Base-by-base conservation (phyloP, 2,113 vertebrate genomes). In the Cyanoliseus patagonus region DNA sequence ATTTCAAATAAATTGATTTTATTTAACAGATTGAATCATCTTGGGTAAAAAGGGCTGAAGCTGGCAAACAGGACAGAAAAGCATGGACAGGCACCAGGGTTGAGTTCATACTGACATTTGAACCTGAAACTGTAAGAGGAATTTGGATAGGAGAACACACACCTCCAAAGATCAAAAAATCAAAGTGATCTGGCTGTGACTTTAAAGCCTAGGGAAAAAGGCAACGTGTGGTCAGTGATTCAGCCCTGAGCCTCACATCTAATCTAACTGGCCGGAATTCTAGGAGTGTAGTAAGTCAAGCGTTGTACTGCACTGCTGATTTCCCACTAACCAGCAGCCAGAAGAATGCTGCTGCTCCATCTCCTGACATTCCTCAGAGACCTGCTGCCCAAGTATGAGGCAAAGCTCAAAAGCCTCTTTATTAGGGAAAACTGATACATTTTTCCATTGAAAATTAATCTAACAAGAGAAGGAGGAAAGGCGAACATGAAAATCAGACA, bases 271-370 rank as follows among this genome's bases (percentile, higher is more conserved):
- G 37, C 55, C 68, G 80, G 76, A 68, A 53, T 73, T 44, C 73
- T 88, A 85, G 88, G 86, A 93, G 94, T 9, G 1, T 1, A 6
- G 39, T 2, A 33, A 72, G 63, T 75, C 82, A 83, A 8, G 20
- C 18, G 1, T 3, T 1, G 3, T 11, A 19, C 49, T 16, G 24
- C 1, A 20, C 70, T 53, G 68, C 79, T 62, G 86, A 28, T 91
- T 68, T 84, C 3, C 0, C 41, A 10, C 33, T 31, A 76, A 28
- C 67, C 8, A 1, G 42, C 23, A 15, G 92, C 66, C 78, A 85
- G 92, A 62, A 88, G 92, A 94, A 90, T 72, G 86, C 83, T 87
- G 69, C 81, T 57, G 79, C 77, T 88, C 90, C 90, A 62, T 94
- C 83, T 70, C 88, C 88, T 88, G 64, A 92, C 90, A 75, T 86